phyloP scores from a whole-genome alignment of 1,140 invertebrate species.

The Diorhabda sublineata region DNA sequence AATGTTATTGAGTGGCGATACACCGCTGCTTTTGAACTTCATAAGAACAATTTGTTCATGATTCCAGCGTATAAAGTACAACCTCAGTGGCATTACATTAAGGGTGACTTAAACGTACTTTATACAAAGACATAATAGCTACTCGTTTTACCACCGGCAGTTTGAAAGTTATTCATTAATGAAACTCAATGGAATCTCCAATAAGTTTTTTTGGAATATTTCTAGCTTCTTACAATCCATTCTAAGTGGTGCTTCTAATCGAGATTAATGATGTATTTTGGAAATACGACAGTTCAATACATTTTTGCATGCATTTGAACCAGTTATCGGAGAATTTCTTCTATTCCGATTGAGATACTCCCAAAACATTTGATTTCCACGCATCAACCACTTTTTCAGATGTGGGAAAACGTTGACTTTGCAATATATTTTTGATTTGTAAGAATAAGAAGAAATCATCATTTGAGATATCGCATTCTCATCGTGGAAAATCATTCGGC shows the following conservation, averaged over 20 bases:
- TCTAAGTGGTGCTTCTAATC: neutral
- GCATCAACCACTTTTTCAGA: no score
- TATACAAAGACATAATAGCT: neutral
- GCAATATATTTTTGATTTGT: no score
- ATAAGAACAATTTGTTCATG: constrained; percentile 19
- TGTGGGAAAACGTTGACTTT: no score
- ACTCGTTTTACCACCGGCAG: neutral
- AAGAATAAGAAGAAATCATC: no score
- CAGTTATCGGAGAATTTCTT: no score
- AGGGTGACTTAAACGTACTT: neutral
- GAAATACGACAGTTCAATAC: no score
- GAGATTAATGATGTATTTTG: no score
- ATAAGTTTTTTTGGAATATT: neutral
- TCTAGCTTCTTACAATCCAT: neutral
- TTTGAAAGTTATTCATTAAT: neutral
- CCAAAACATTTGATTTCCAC: no score
- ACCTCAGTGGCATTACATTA: neutral
- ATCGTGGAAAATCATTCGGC: no score
- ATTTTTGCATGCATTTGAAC: no score
- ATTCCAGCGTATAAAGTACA: constrained; percentile 2
- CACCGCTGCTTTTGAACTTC: constrained; percentile 17
- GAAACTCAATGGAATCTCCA: neutral
- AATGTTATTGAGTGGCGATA: constrained; percentile 21
- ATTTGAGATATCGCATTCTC: no score
- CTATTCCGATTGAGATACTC: no score